Evolutionary conservation across 2,797 vertebrate species (phyloP).

Genomic region (Sebastes matsubarae): DNA sequence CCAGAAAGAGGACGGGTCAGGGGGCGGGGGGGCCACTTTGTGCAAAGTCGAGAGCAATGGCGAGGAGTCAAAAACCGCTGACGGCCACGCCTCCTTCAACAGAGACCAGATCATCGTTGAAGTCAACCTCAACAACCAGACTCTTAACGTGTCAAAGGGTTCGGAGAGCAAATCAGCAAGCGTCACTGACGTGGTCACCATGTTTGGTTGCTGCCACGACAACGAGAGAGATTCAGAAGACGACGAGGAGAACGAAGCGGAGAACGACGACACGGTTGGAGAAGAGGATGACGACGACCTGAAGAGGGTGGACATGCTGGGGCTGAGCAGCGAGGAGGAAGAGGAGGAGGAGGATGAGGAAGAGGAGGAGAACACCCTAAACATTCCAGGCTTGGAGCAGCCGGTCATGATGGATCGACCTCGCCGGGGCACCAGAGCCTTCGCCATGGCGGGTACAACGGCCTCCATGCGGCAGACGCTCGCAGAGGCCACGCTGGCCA

Average conservation of each 20-base stretch:
- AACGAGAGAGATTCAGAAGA: conserved; percentile 71
- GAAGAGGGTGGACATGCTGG: conserved; percentile 58
- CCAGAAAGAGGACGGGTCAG: conserved; percentile 86
- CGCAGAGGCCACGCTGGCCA: conserved; percentile 73
- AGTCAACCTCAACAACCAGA: conserved; percentile 99
- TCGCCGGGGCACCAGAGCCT: conserved; percentile 70
- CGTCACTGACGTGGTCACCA: conserved; percentile 51
- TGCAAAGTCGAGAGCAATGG: conserved; percentile 88
- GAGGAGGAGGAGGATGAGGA: conserved; percentile 80
- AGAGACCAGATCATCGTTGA: conserved; percentile 97
- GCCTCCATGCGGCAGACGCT: conserved; percentile 76
- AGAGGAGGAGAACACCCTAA: conserved; percentile 79
- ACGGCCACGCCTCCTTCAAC: conserved; percentile 87
- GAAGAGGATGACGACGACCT: conserved; percentile 74
- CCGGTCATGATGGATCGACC: conserved; percentile 66
- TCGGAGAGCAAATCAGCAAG: conserved; percentile 83
- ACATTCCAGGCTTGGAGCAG: conserved; percentile 78
- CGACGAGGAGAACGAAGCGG: conserved; percentile 77
- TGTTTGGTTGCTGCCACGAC: conserved; percentile 74
- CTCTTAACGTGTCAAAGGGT: conserved; percentile 95
- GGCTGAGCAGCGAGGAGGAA: conserved; percentile 73
- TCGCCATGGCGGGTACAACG: conserved; percentile 69
- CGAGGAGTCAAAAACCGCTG: conserved; percentile 80
- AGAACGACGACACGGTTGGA: conserved; percentile 78
- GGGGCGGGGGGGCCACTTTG: conserved; percentile 60